Evolutionary conservation across 2,888 invertebrate genomes (phyloP).

Genomic region (Eupithecia pulchellata): DNA sequence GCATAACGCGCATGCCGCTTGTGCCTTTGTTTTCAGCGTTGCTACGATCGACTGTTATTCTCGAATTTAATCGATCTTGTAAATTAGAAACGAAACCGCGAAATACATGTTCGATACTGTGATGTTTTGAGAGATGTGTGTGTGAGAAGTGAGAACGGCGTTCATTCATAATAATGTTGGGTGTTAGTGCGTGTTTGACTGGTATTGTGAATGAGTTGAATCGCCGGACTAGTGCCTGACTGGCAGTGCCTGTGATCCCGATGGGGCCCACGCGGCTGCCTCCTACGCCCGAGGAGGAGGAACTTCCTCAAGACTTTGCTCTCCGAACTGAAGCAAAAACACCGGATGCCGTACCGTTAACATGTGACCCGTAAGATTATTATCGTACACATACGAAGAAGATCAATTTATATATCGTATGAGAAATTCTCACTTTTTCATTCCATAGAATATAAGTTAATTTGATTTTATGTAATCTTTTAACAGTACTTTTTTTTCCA

Average conservation of each 20-base stretch:
- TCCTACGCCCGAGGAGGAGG: conserved; percentile 76
- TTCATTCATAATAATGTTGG: conserved; percentile 60
- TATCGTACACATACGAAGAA: conserved; percentile 13
- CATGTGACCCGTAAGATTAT: conserved; percentile 66
- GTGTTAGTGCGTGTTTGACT: conserved; percentile 60
- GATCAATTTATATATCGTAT: neutral
- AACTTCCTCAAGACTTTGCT: conserved; percentile 59
- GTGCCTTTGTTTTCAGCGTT: conserved; percentile 74
- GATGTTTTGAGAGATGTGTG: conserved; percentile 39
- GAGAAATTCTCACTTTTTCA: neutral
- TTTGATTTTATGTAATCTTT: neutral
- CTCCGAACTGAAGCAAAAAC: conserved; percentile 58
- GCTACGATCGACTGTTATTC: conserved; percentile 56
- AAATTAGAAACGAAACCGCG: conserved; percentile 52
- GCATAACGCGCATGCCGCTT: conserved; percentile 78
- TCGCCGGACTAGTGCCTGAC: conserved; percentile 70
- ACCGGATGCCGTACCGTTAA: conserved; percentile 55
- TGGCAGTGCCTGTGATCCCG: conserved; percentile 53
- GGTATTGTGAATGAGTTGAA: conserved; percentile 58
- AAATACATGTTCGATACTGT: conserved; percentile 45
- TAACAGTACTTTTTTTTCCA: too few species aligned
- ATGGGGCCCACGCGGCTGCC: conserved; percentile 80
- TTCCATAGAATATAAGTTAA: neutral
- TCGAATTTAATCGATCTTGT: conserved; percentile 55
- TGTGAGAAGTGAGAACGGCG: conserved; percentile 48